phyloP scores from a whole-genome alignment of 2,888 invertebrate genomes.

The Onthophagus sagittarius region DNA sequence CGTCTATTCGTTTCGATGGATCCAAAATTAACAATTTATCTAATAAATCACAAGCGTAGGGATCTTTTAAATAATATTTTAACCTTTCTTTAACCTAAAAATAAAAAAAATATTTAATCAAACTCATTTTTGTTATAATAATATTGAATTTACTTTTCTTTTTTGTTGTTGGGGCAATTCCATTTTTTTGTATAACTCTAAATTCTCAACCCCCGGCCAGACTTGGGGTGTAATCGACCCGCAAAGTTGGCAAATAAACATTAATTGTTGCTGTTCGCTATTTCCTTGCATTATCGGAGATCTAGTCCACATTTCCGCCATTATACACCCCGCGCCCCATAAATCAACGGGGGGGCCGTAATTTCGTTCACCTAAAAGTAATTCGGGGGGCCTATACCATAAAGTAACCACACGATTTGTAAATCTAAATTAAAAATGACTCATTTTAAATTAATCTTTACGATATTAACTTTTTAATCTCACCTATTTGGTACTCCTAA shows the following conservation, averaged over 20 bases:
- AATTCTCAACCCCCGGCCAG: constrained; percentile 89
- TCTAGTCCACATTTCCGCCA: constrained; percentile 99
- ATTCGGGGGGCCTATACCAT: constrained; percentile 82
- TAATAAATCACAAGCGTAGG: constrained; percentile 86
- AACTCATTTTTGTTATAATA: constrained; percentile 1
- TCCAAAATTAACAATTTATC: constrained; percentile 90
- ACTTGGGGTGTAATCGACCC: constrained; percentile 91
- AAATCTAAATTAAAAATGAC: constrained; percentile 57
- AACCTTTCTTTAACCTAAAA: constrained; percentile 70
- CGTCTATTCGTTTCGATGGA: constrained; percentile 82
- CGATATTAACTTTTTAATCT: background rate
- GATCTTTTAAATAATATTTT: constrained; percentile 86
- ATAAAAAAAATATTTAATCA: constrained; percentile 1
- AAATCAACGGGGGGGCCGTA: constrained; percentile 97
- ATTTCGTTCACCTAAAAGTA: constrained; percentile 78
- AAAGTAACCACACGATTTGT: constrained; percentile 98
- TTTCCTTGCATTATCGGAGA: constrained; percentile 95
- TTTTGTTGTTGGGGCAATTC: constrained; percentile 85
- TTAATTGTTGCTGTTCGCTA: constrained; percentile 94
- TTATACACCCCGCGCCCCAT: constrained; percentile 97
- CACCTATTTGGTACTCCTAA: constrained; percentile 74
- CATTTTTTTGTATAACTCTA: constrained; percentile 85
- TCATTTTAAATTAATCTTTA: background rate
- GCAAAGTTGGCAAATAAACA: constrained; percentile 91
- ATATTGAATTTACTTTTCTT: constrained; percentile 57